Evolutionary conservation across 2,888 invertebrate genomes (phyloP), one percentile per base, ranked within the genome.

Genomic region (Ophonus ardosiacus): DNA sequence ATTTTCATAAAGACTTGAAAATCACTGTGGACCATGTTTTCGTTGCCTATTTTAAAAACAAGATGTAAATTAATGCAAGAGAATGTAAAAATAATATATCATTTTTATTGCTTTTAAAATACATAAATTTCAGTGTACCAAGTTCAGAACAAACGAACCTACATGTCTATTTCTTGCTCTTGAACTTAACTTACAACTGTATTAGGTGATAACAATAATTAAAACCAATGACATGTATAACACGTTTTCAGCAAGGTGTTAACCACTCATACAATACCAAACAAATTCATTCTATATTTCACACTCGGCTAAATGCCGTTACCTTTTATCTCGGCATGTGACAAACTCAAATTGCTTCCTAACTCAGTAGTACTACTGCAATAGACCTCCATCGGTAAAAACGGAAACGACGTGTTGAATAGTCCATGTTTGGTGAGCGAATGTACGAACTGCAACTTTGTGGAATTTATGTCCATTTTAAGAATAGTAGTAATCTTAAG

Each of bases 351-450:
- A 78, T 57, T 59, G 15, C 61, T 61, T 79, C 61, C 59, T 79
- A 61, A 79, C 17, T 79, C 61, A 79, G 61, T 8, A 57, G 59
- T 57, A 57, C 1, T 3, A 21, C 17, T 78, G 7, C 13, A 10
- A 78, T 8, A 78, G 21, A 56, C n/a, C 78, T 6, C 59, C 5
- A 57, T 1, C 61, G 61, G 79, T 61, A 79, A 79, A 79, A 79
- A 79, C 79, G 79, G 79, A 79, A 79, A 79, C 31, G 79, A 59
- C 61, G 79, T 79, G 79, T 56, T 61, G 31, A 15, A n/a, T 24
- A 40, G 8, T 13, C 79, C 79, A 79, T 79, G 61, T 79, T 79
- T 79, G 79, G 79, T 59, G 10, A 8, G 31, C 31, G 56, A 57
- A 78, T 78, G 78, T n/a, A 18, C 18, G 76, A 38, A 51, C 43